Percentiles rank a stretch among this genome's conserved stretches.
These are phyloP conservation scores for Heterohyrax brucei DNA, from an alignment of 2,797 vertebrate species.

Conservation along the genomic window DNA sequence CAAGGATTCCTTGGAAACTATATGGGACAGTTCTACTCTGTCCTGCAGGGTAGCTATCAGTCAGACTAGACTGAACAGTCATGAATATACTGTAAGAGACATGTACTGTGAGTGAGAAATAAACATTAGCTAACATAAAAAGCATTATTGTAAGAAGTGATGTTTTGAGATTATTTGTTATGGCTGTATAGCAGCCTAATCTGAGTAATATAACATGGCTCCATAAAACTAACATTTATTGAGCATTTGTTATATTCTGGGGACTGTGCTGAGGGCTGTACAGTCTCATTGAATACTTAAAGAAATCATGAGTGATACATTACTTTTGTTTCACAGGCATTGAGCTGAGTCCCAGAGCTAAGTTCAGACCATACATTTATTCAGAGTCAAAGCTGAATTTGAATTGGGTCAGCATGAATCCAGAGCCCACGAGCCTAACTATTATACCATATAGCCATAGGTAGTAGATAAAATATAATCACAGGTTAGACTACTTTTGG, in stretches of 20 bases:
- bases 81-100: background rate
- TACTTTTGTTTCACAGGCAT: slow-evolving; percentile 53
- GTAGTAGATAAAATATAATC: background rate
- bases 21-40: no score
- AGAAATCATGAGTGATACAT: background rate
- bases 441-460: background rate
- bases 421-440: slow-evolving; percentile 24
- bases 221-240: slow-evolving; percentile 75
- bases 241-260: slow-evolving; percentile 63
- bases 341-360: slow-evolving; percentile 62
- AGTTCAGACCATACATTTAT: slow-evolving; percentile 45
- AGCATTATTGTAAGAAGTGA: slow-evolving; percentile 24
- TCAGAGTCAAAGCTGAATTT: slow-evolving; percentile 35
- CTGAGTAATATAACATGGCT: slow-evolving; percentile 27
- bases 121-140: background rate
- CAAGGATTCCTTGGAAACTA: no score
- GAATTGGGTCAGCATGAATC: slow-evolving; percentile 34
- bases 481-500: background rate
- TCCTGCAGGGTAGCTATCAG: no score
- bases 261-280: slow-evolving; percentile 56
- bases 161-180: slow-evolving; percentile 46
- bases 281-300: slow-evolving; percentile 48
- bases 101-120: background rate
- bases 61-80: no score
- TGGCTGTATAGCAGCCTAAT: slow-evolving; percentile 50